Base-by-base conservation (phyloP, 2,113 vertebrate genomes). In the Myodes glareolus region DNA sequence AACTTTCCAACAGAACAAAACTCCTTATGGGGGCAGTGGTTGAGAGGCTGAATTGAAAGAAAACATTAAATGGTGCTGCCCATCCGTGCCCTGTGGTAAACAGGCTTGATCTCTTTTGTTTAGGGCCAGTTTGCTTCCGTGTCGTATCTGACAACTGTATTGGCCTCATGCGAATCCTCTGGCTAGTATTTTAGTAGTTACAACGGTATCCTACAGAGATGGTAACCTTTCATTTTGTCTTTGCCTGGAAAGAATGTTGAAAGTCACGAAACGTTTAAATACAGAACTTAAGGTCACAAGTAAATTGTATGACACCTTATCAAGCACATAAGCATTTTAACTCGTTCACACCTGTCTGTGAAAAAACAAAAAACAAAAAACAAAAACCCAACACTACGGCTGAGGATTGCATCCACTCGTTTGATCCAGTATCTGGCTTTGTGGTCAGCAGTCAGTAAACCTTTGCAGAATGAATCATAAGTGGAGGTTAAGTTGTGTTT, bases 351-450 rank as follows among this genome's bases (percentile, higher is more conserved):
- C 65, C 23, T 63, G 1, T 50, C 67, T 86, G 14, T 25, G 4
- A 47, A 67, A 55, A 76, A n/a, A n/a, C n/a, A n/a, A n/a, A 95
- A 92, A 75, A 55, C 3, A 73, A 91, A 90, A 75, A 68, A 85
- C 14, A 16, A 55, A 55, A 55, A 4, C 55, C 19, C 52, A 58
- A 58, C 5, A 58, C 55, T 77, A 67, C 31, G 31, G 47, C 10
- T 36, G 77, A 33, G n/a, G n/a, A 31, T 36, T 58, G n/a, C 23
- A 39, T 76, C 75, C 52, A n/a, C 80, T 95, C 17, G n/a, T 47
- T 70, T 76, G 73, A 10, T 72, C 76, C 29, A 23, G 58, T 47
- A 50, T 72, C 31, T 33, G 87, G 42, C n/a, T 96, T 93, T 91
- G 45, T 17, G 76, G 76, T 39, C 84, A 7, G 31, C 36, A 23